Conservation (phyloP, 2,888 invertebrate species). For the Xestobium rufovillosum region DNA sequence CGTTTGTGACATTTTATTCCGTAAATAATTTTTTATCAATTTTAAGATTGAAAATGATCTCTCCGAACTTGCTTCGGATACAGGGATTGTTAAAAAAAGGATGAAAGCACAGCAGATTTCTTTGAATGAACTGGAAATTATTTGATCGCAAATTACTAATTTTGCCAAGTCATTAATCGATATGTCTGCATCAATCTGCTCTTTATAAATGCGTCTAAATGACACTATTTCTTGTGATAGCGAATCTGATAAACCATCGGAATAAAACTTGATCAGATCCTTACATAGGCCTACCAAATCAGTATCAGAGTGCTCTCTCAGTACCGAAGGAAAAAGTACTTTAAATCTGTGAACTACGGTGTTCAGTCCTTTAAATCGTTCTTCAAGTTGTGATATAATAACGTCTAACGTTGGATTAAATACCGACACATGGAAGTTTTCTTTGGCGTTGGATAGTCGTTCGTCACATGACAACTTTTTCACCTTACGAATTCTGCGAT, state of each 20-base stretch:
- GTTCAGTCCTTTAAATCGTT: constrained; percentile 1
- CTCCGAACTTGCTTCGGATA: constrained; percentile 4
- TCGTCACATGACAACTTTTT: constrained; percentile 10
- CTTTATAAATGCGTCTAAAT: constrained; percentile 6
- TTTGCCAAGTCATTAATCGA: constrained; percentile 5
- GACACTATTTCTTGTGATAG: constrained; percentile 5
- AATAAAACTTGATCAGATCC: constrained; percentile 6
- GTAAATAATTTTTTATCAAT: constrained; percentile 5
- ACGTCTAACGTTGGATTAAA: constrained; percentile 2
- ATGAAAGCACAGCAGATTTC: constrained; percentile 9
- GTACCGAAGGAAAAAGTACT: constrained; percentile 6
- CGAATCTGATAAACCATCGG: constrained; percentile 8
- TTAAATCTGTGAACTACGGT: constrained; percentile 7
- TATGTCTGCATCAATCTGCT: constrained; percentile 7
- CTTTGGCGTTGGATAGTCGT: constrained; percentile 2
- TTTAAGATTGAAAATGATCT: constrained; percentile 7
- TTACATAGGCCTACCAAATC: constrained; percentile 6
- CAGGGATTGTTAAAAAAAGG: constrained; percentile 4
- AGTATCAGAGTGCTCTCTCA: constrained; percentile 5
- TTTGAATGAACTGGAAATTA: constrained; percentile 4
- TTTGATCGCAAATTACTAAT: constrained; percentile 2
- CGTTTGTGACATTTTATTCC: constrained; percentile 3
- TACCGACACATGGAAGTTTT: neutral
- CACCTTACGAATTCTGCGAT: constrained; percentile 8
- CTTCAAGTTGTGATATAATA: constrained; percentile 1